Evolutionary conservation across 2,797 vertebrate species (phyloP).

Genomic region (Poecilia velifera): DNA sequence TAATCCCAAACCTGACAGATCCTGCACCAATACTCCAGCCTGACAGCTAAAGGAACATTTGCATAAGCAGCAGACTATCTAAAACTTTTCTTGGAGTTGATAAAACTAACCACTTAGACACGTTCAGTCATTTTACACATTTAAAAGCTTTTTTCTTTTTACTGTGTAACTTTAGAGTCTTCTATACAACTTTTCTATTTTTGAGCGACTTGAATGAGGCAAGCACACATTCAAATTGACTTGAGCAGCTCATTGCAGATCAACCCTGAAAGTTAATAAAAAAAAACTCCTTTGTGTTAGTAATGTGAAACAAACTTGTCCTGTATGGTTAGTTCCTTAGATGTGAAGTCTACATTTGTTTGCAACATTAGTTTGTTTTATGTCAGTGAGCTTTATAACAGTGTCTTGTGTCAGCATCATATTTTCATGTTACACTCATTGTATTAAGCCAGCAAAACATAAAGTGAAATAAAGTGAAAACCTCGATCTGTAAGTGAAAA

Average conservation of each 20-base stretch:
- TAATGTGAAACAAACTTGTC: neutral
- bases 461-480: slow-evolving; percentile 18
- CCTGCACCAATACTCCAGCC: neutral
- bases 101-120: neutral
- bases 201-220: neutral
- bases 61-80: too few relatives aligned
- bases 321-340: neutral
- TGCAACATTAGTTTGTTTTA: neutral
- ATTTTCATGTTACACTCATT: slow-evolving; percentile 3
- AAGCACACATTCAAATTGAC: neutral
- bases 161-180: neutral
- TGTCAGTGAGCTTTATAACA: neutral
- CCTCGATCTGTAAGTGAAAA: neutral
- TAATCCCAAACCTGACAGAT: neutral
- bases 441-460: neutral
- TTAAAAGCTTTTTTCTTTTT: neutral
- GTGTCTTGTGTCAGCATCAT: neutral
- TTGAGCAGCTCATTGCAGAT: neutral
- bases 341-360: neutral
- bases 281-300: neutral
- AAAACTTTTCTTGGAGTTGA: neutral
- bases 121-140: neutral
- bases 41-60: neutral
- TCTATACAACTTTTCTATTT: neutral
- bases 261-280: neutral